Base-by-base conservation (phyloP, 2,113 vertebrate species). In the Cryptomyrus ogoouensis region DNA sequence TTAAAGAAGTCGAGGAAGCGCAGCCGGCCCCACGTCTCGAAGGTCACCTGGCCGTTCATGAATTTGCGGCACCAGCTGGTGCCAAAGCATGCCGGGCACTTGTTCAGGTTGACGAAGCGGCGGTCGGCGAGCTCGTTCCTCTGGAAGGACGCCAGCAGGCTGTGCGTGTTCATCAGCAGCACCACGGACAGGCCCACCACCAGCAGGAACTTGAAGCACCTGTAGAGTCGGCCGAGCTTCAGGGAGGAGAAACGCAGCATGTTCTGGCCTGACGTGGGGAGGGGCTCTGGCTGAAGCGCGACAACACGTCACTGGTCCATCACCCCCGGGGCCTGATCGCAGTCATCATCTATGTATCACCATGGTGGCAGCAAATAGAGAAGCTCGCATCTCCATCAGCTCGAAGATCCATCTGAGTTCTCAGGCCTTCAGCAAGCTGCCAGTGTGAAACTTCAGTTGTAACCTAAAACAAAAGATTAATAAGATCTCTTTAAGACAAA, bases 51-150 rank as follows among this genome's bases (percentile, higher is more conserved):
- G 83, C 98, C 98, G 91, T 98, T 98, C 95, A 99, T 98, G 94
- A 99, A 99, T 95, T 98, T 99, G 93, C 98, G 98, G 95, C 98
- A 99, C 98, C 98, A 99, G 95, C 98, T 99, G 93, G 98, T 99
- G 91, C 98, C 98, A 90, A 99, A 99, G 94, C 98, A 99, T 94
- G 98, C 98, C 91, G 98, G 98, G 93, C 97, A 97, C 95, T 98
- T 97, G 95, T 96, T 97, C 94, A 97, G 96, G 93, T 98, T 97
- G 95, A 99, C 95, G 94, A 99, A 99, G 92, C 98, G 98, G 90
- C 98, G 96, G 96, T 99, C 98, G 7, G 97, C 95, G 92, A 99
- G 97, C 94, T 98, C 98, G 94, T 99, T 99, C 95, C 98, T 98
- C 96, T 99, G 98, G 95, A 99, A 98, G 92, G 98, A 99, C 91